A percentile compares a stretch with the other conserved stretches of the same genome.
These are phyloP conservation scores for Hyperoplus lanceolatus DNA, from an alignment of 2,797 vertebrate genomes.

Conservation along the genomic window DNA sequence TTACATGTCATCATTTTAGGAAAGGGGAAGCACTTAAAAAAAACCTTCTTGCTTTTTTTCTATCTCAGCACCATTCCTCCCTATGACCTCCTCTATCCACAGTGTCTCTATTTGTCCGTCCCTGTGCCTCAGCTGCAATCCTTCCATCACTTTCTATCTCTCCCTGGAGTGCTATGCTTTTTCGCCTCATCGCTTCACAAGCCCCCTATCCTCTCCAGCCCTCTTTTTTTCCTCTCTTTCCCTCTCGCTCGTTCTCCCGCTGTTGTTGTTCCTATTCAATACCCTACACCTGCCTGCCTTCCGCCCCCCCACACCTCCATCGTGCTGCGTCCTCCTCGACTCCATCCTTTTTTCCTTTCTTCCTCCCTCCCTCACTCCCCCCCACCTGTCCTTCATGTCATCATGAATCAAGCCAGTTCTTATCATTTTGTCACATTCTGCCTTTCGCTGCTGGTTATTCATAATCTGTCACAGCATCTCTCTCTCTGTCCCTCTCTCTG, in stretches of 20 bases:
- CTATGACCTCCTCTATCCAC: conserved; percentile 30
- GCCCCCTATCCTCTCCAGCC: conserved; percentile 20
- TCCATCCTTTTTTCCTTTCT: conserved; percentile 33
- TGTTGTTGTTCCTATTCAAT: conserved; percentile 43
- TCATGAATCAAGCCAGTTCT: conserved; percentile 55
- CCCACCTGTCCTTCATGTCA: conserved; percentile 49
- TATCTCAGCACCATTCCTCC: conserved; percentile 11
- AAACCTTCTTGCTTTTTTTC: conserved; percentile 45
- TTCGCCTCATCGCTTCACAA: conserved; percentile 74
- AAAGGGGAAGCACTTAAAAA: conserved; percentile 47
- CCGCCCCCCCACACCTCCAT: conserved; percentile 23
- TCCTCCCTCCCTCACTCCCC: conserved; percentile 15
- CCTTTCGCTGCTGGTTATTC: conserved; percentile 51
- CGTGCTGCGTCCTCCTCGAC: conserved; percentile 63
- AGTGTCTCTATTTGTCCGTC: conserved; percentile 48
- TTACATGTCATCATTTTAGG: conserved; percentile 50
- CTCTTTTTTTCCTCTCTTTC: not conserved
- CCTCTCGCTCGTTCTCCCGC: not conserved
- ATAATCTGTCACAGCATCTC: conserved; percentile 55
- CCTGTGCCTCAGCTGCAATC: conserved; percentile 69
- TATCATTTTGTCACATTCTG: conserved; percentile 69
- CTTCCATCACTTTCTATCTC: conserved; percentile 76
- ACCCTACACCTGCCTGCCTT: conserved; percentile 22
- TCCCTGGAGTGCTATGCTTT: conserved; percentile 77
- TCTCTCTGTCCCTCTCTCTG: conserved; percentile 1